These are phyloP conservation scores for Venturia canescens DNA, from an alignment of 1,140 invertebrate genomes.

Conservation along the genomic window DNA sequence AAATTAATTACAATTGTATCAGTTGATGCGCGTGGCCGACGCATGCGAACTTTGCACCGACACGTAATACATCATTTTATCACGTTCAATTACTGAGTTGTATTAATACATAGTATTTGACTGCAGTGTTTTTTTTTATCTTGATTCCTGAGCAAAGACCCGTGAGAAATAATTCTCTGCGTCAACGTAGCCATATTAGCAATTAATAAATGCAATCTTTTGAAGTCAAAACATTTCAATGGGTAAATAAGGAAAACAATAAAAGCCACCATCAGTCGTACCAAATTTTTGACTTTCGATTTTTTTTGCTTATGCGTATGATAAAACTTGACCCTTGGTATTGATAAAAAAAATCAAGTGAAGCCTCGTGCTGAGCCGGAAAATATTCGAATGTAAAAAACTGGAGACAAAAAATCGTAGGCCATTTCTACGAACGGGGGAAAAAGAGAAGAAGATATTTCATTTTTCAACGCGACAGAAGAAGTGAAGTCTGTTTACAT, in stretches of 20 bases:
- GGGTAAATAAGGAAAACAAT: neutral
- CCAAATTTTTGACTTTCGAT: neutral
- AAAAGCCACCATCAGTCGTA: neutral
- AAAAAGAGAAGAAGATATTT: neutral
- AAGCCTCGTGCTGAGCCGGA: neutral
- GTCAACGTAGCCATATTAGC: neutral
- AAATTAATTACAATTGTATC: conserved; percentile 26
- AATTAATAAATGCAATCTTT: neutral
- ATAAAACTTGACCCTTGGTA: neutral
- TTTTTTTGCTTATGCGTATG: neutral
- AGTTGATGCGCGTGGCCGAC: conserved; percentile 37
- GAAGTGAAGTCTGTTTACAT: neutral
- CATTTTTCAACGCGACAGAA: neutral
- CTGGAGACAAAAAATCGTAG: neutral
- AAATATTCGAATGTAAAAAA: neutral
- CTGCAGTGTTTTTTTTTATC: neutral
- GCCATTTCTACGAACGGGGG: neutral
- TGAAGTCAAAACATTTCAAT: neutral
- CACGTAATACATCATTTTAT: neutral
- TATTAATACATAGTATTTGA: conserved; percentile 3
- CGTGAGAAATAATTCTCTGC: neutral
- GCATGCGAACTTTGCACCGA: conserved; percentile 43
- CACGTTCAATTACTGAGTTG: neutral
- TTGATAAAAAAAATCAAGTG: neutral
- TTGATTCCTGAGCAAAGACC: neutral